Conservation (phyloP, 2,888 invertebrate species). For the Volucella zonaria region DNA sequence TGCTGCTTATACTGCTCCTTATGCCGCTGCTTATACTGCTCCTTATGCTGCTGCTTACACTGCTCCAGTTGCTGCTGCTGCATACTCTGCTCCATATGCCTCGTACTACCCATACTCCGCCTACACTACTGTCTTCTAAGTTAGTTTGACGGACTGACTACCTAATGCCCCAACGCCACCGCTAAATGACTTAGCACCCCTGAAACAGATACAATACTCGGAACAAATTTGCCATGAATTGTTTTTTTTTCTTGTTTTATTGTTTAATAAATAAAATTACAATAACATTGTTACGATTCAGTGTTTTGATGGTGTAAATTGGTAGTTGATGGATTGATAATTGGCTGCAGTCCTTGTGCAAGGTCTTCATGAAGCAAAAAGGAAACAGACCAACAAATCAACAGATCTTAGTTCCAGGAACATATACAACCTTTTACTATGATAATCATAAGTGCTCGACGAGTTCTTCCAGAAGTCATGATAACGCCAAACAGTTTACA, state of each 20-base stretch:
- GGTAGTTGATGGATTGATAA: no score
- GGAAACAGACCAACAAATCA: no score
- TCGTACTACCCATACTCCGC: conserved; percentile 75
- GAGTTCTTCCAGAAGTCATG: no score
- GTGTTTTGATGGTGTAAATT: neutral
- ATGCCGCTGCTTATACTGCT: conserved; percentile 78
- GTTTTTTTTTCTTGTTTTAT: conserved; percentile 51
- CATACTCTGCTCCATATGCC: conserved; percentile 67
- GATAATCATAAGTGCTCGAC: no score
- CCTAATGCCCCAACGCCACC: conserved; percentile 37
- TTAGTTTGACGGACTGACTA: conserved; percentile 30
- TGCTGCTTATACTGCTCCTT: conserved; percentile 76
- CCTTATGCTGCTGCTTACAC: conserved; percentile 77
- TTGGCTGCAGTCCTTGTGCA: no score
- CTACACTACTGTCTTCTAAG: conserved; percentile 78
- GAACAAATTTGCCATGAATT: conserved; percentile 11
- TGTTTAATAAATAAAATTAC: conserved; percentile 58
- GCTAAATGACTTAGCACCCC: conserved; percentile 34
- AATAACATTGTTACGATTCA: conserved; percentile 18
- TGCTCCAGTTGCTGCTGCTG: conserved; percentile 75
- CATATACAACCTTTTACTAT: no score
- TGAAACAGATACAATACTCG: conserved; percentile 9
- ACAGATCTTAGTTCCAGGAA: no score
- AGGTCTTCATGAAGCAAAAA: no score
- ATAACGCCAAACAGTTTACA: no score